Conservation (phyloP, 2,797 vertebrate genomes). For the Oreortyx pictus region DNA sequence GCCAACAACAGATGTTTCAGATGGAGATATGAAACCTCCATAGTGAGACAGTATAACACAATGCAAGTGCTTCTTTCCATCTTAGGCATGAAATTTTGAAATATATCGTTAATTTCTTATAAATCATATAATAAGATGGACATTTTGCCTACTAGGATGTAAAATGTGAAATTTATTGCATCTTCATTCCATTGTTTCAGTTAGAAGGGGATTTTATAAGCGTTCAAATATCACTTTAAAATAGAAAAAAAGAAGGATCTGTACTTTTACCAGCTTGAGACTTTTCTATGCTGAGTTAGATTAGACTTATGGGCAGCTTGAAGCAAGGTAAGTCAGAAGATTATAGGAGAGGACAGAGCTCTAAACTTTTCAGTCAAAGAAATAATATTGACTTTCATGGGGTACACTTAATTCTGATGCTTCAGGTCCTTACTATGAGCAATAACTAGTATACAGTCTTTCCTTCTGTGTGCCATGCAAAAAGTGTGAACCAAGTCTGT, state of each 20-base stretch:
- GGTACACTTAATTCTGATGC: background rate
- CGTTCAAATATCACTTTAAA: background rate
- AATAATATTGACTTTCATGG: background rate
- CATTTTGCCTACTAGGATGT: background rate
- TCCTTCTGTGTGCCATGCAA: background rate
- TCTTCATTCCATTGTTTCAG: background rate
- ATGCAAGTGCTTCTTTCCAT: background rate
- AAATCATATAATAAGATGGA: background rate
- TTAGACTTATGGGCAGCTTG: background rate
- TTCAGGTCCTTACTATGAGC: background rate
- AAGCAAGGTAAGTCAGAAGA: background rate
- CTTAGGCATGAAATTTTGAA: background rate
- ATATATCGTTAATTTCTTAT: background rate
- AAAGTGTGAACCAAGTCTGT: background rate
- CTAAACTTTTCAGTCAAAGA: background rate
- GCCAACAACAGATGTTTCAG: conserved; percentile 59
- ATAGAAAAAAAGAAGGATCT: background rate
- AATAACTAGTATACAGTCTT: background rate
- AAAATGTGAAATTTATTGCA: background rate
- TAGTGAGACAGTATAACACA: background rate
- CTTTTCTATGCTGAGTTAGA: background rate
- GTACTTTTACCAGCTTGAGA: background rate
- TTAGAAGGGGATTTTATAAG: background rate
- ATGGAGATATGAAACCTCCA: background rate
- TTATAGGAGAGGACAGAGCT: background rate